Evolutionary conservation across 2,113 vertebrate species (phyloP), one percentile per base, ranked within the genome.

Genomic region (Rhinogobius similis): DNA sequence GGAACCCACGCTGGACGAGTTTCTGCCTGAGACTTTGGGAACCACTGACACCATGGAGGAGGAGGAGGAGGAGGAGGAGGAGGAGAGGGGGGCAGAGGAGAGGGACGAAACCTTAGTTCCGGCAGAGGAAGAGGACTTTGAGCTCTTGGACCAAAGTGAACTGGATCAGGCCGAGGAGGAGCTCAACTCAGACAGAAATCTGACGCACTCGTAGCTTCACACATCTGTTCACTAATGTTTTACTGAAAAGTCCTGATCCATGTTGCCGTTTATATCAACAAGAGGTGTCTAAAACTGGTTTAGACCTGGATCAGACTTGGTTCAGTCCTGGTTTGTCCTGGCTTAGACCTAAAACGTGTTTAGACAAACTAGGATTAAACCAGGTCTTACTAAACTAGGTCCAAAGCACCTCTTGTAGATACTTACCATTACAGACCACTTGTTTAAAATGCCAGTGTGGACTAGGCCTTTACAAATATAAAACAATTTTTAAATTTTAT

Each of bases 61-160:
- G 38, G 82, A 88, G 23, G 79, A 65, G 1, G 76, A 78, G 23
- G 77, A 11, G 24, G 83, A 89, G 0, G 87, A 81, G 23, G 78
- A 65, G 1, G 74, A 68, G 48, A 46, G 70, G 14, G 73, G 62
- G 20, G 39, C 67, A 1, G 72, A 71, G 0, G 87, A 90, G 13
- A 86, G 82, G 0, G 90, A 91, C 20, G 72, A 86, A 68, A 85
- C 88, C 0, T 82, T 90, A 1, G 95, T 96, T 61, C 75, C 81
- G 0, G 74, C 85, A 0, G 92, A 93, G 63, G 95, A 97, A 12
- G 95, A 95, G 89, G 98, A 99, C 93, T 99, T 99, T 91, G 98
- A 98, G 94, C 94, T 99, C 75, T 93, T 99, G 93, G 98, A 99
- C 94, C 97, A 98, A 94, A 96, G 94, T 75, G 98, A 99, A 94